Evolutionary conservation across 2,113 vertebrate species (phyloP), one percentile per base, ranked within the genome.

Genomic region (Callipepla squamata): DNA sequence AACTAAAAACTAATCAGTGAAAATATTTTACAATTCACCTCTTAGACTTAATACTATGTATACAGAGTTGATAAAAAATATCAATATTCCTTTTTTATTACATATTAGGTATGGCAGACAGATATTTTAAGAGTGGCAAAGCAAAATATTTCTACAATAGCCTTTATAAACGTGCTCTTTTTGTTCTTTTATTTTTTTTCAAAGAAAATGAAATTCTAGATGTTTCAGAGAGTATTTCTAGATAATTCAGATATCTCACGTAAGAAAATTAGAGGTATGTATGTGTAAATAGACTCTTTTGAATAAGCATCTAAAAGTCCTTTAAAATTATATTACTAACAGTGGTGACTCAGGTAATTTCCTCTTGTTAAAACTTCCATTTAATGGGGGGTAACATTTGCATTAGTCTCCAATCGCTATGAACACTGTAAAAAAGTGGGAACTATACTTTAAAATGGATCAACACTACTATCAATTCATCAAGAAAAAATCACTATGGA

Each of bases 371-470:
- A 81, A 85, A 80, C 81, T 74, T 91, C 5, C 4, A 14, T 90
- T 96, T 90, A 85, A 85, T 63, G 26, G 51, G 50, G 55, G 91
- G 26, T 78, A 89, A 82, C 59, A 92, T 80, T 94, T 93, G 34
- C 68, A 93, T 93, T 95, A 87, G 55, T 63, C 38, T 91, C 79
- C 44, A 94, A 42, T 91, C 28, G 76, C 66, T 93, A 57, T 5
- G 80, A 76, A 48, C 69, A 82, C 34, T 22, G n/a, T 50, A 63
- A 69, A 94, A 93, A 92, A 94, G 61, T 53, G 25, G 15, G 28
- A 77, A 95, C 87, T 94, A 81, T 45, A 70, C 85, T 92, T 91
- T 85, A 83, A 90, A 96, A 82, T 85, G 90, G 58, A 87, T 95
- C 80, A 91, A 92, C 83, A 48, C 7, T 83, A 53, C 73, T 86